A percentile compares a stretch with the other conserved stretches of the same genome.
Conservation (phyloP, 2,888 invertebrate genomes). For the Calliphora vomitoria region DNA sequence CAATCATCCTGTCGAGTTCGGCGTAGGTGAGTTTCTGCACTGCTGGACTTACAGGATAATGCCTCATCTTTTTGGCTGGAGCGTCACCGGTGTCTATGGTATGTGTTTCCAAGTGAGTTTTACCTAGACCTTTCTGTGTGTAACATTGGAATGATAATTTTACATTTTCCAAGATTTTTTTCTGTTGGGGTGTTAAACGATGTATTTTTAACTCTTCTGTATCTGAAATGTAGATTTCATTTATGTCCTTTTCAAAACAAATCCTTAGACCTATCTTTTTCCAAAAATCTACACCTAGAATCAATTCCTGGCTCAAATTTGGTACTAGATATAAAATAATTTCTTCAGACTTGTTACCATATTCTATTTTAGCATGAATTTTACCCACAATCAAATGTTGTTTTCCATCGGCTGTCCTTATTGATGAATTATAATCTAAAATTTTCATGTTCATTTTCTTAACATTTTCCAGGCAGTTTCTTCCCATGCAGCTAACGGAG, state of each 20-base stretch:
- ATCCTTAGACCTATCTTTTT: background rate
- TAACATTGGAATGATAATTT: background rate
- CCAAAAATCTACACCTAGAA: background rate
- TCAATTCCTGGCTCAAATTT: background rate
- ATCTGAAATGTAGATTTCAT: background rate
- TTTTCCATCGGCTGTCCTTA: conserved; percentile 7
- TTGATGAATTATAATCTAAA: conserved; percentile 1
- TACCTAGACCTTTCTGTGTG: background rate
- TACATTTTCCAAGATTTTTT: background rate
- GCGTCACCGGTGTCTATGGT: background rate
- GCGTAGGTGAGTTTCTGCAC: background rate
- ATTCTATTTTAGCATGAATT: background rate
- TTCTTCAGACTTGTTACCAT: background rate
- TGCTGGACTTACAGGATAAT: background rate
- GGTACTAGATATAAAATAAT: background rate
- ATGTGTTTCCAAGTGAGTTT: background rate
- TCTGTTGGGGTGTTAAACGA: background rate
- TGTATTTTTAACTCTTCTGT: background rate
- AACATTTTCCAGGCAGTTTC: conserved; percentile 10
- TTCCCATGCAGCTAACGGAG: conserved; percentile 20
- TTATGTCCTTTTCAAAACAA: background rate
- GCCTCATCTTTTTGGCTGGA: background rate
- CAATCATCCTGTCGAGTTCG: background rate
- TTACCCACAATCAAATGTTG: background rate
- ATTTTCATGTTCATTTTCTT: background rate